A percentile compares a stretch with the other conserved stretches of the same genome.
Evolutionary conservation across 2,113 vertebrate genomes (phyloP).

Genomic region (Pachyramphus minor): DNA sequence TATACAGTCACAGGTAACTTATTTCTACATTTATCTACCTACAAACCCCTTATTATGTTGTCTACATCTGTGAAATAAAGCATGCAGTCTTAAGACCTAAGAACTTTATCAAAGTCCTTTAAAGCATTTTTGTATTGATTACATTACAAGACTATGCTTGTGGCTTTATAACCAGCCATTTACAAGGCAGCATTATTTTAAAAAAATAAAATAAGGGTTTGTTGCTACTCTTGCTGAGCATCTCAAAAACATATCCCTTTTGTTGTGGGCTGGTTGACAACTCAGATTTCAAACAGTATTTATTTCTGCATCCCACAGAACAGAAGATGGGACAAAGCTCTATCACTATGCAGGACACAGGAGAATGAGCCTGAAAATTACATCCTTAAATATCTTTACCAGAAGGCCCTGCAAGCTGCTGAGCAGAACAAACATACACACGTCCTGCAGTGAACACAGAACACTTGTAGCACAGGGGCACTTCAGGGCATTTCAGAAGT

Average conservation of each 20-base stretch:
- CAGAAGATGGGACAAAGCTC: neutral
- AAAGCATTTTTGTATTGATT: neutral
- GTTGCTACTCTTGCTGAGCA: neutral
- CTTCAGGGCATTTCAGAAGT: neutral
- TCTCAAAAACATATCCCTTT: neutral
- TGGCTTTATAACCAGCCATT: neutral
- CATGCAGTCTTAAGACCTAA: neutral
- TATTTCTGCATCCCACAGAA: neutral
- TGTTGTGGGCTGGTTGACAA: neutral
- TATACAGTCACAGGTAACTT: neutral
- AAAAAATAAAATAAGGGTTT: neutral
- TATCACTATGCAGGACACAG: neutral
- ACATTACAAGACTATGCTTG: neutral
- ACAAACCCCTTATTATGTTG: neutral
- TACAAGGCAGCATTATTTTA: neutral
- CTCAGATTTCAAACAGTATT: fast-evolving
- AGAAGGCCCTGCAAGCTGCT: neutral
- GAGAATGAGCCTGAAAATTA: neutral
- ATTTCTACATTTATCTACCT: neutral
- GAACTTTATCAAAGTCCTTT: neutral
- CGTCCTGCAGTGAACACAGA: neutral
- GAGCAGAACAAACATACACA: neutral
- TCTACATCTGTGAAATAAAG: neutral
- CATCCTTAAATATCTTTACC: neutral
- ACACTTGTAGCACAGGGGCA: fast-evolving